These are phyloP conservation scores for Amblyopsis rosae DNA, from an alignment of 2,113 vertebrate species.

Conservation along the genomic window DNA sequence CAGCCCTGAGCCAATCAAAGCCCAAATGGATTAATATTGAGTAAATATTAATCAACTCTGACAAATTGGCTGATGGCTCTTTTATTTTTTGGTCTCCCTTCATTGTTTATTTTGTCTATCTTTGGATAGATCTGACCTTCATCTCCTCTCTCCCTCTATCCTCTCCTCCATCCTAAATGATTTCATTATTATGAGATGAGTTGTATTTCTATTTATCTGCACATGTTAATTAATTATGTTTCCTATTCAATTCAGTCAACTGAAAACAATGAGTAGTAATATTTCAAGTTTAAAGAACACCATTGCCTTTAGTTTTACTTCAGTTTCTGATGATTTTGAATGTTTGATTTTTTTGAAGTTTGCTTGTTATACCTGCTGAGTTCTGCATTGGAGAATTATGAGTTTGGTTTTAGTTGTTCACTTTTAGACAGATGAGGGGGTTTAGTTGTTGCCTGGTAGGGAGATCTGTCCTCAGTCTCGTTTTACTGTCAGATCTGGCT, in stretches of 20 bases:
- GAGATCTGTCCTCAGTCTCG: conserved; percentile 57
- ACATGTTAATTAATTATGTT: conserved; percentile 83
- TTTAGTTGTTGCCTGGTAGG: conserved; percentile 63
- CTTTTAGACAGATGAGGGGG: conserved; percentile 58
- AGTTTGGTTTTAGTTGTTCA: conserved; percentile 59
- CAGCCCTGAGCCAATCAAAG: conserved; percentile 72
- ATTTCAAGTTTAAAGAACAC: conserved; percentile 59
- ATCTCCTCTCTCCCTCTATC: conserved; percentile 69
- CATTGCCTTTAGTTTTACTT: conserved; percentile 80
- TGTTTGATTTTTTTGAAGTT: conserved; percentile 78
- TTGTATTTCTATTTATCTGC: conserved; percentile 82
- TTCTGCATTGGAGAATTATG: conserved; percentile 74
- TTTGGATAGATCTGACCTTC: conserved; percentile 76
- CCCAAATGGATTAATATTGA: conserved; percentile 76
- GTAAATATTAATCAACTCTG: conserved; percentile 73
- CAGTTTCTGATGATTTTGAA: conserved; percentile 76
- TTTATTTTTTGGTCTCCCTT: conserved; percentile 67
- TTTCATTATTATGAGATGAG: conserved; percentile 81
- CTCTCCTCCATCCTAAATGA: conserved; percentile 80
- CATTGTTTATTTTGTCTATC: conserved; percentile 77
- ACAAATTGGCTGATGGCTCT: conserved; percentile 74
- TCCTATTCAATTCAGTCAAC: conserved; percentile 76
- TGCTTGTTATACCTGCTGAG: conserved; percentile 76
- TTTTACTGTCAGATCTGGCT: conserved; percentile 62
- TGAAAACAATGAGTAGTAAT: conserved; percentile 64